A percentile compares a stretch with the other conserved stretches of the same genome.
phyloP scores from a whole-genome alignment of 2,888 invertebrate genomes.

The Taenaris catops region DNA sequence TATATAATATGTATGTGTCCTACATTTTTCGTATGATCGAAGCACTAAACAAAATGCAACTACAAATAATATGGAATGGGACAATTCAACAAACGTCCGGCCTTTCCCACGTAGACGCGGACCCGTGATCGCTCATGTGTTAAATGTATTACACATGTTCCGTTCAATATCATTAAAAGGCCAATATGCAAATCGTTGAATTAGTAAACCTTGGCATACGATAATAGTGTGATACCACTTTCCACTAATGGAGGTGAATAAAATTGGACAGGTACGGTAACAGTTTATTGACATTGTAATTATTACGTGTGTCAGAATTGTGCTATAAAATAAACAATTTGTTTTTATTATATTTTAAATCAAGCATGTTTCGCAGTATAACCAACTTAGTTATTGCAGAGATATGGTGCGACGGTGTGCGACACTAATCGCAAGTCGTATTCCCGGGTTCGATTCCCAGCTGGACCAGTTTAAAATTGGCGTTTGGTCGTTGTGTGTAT shows the following conservation, averaged over 20 bases:
- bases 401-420: too few relatives aligned
- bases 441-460: too few relatives aligned
- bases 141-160: constrained; percentile 41
- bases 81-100: constrained; percentile 37
- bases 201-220: constrained; percentile 60
- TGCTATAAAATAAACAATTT: too few relatives aligned
- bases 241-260: constrained; percentile 21
- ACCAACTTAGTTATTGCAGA: too few relatives aligned
- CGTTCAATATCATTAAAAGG: constrained; percentile 49
- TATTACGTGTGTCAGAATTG: constrained; percentile 17
- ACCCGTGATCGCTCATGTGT: constrained; percentile 42
- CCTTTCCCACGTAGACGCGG: constrained; percentile 63
- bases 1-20: background rate
- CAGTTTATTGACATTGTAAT: constrained; percentile 21
- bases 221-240: constrained; percentile 27
- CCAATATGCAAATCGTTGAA: constrained; percentile 57
- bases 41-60: background rate
- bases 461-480: too few relatives aligned
- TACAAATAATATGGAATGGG: constrained; percentile 34
- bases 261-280: constrained; percentile 18
- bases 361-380: too few relatives aligned
- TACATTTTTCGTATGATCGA: background rate
- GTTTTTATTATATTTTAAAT: too few relatives aligned
- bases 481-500: too few relatives aligned
- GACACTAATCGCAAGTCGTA: too few relatives aligned